Base-by-base conservation (phyloP, 2,113 vertebrate genomes). In the Meriones unguiculatus region DNA sequence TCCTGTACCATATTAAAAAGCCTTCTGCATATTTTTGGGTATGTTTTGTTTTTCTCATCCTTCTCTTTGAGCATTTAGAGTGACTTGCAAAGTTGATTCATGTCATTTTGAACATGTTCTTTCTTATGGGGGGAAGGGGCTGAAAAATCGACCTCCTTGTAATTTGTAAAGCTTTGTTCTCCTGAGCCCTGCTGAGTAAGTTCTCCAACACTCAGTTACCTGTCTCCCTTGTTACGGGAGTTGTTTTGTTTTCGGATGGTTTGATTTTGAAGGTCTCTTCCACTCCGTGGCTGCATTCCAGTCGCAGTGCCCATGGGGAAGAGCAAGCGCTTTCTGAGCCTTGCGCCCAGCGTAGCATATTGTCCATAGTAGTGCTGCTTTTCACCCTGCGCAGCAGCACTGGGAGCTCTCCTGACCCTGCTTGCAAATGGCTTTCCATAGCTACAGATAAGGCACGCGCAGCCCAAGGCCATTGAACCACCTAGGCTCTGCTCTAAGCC, bases 81-180 rank as follows among this genome's bases (percentile, higher is more conserved):
- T 38, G 24, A 87, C 82, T 86, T 86, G 35, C 5, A 92, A 32
- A 95, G 64, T 64, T 38, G 7, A 2, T 78, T 50, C 59, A 2
- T 85, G 65, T 69, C 80, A 7, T 75, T 90, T 93, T 69, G 22
- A 94, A 73, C 65, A 59, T 78, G 87, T 7, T 70, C 78, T 85
- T 95, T 92, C 78, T 92, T 50, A 38, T 2, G 59, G 57, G 73
- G 54, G 22, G 35, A 28, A 25, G 65, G 24, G 28, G 9, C 70
- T 62, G 70, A 67, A 46, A 76, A 72, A 28, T 65, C 46, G 77
- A 35, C 30, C 41, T 84, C 81, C 17, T 24, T 65, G 1, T 90
- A 24, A 64, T 70, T 59, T 94, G 25, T 92, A 81, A 87, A 77
- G 32, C 87, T 35, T 69, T 89, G n/a, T 72, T 92, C 94, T 59